Conservation (phyloP, 1,140 invertebrate species). For the Temnothorax nylanderi region DNA sequence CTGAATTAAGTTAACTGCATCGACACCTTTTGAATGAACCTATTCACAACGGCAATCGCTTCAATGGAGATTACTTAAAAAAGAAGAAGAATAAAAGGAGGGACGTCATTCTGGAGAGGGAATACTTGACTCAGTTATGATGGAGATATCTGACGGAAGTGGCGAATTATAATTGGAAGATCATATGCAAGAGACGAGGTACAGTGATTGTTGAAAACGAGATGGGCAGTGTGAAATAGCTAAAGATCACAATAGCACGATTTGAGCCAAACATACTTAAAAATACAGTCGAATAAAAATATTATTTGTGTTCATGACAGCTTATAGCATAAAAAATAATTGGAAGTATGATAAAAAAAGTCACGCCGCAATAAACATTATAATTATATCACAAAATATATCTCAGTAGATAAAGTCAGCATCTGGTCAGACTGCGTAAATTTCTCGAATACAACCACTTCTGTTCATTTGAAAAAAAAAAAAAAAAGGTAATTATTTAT, state of each 20-base stretch:
- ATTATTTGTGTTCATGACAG: not conserved
- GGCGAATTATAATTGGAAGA: constrained; percentile 66
- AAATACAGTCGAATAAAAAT: constrained; percentile 23
- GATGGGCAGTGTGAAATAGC: not conserved
- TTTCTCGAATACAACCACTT: not conserved
- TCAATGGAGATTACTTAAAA: constrained; percentile 26
- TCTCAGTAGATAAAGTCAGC: constrained; percentile 1
- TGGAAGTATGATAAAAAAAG: not conserved
- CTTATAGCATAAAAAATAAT: not conserved
- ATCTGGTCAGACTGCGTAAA: not conserved
- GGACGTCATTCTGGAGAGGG: constrained; percentile 8
- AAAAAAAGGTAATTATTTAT: constrained; percentile 29
- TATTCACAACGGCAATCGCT: constrained; percentile 47
- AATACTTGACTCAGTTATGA: constrained; percentile 58
- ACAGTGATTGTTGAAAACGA: constrained; percentile 29
- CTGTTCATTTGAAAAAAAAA: not conserved
- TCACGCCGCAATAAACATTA: not conserved
- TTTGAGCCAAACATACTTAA: not conserved
- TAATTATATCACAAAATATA: not conserved
- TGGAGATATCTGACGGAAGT: constrained; percentile 45
- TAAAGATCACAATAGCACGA: not conserved
- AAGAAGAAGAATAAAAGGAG: constrained; percentile 46
- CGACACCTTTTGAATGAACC: constrained; percentile 63
- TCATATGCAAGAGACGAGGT: constrained; percentile 44
- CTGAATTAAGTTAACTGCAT: constrained; percentile 70